Base-by-base conservation (phyloP, 2,113 vertebrate species). In the Alces alces region DNA sequence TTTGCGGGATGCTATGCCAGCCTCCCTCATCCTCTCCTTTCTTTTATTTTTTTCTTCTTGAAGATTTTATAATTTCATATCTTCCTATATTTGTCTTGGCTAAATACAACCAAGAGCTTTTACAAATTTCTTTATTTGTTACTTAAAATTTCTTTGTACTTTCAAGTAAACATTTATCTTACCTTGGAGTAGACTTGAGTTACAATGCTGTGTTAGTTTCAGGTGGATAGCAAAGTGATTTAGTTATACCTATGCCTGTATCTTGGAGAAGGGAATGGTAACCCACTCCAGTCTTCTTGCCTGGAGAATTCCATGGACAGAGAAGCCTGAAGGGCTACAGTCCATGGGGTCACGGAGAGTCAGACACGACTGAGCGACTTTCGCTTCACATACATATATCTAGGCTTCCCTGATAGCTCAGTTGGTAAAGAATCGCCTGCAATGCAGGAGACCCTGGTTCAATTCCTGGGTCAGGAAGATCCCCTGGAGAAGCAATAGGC, bases 51-150 rank as follows among this genome's bases (percentile, higher is more conserved):
- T 50, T 10, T 30, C 28, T 33, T 61, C 10, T 50, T 80, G 92
- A 96, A 94, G 50, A 91, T 87, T 93, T 97, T 97, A 85, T 96
- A 64, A 96, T 98, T 98, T 98, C 82, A 0, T 96, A 93, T 95
- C 66, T 97, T 54, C 92, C 55, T 95, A 6, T 94, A 93, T 98
- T 98, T 93, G 94, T 60, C 82, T 97, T 61, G 12, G 43, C 50
- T 97, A 98, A 89, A 50, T 96, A 92, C n/a, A 97, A 43, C 36
- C 79, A 97, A 97, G 54, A 97, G 33, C 1, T 96, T 98, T 98
- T 98, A 50, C 19, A 47, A 50, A 33, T 50, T 3, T 50, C 16
- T 50, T 11, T 50, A 50, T 80, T 80, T 80, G 16, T 21, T 12
- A 79, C 19, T 23, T 36, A 36, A n/a, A 36, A 2, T 11, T 50